phyloP scores from a whole-genome alignment of 2,888 invertebrate genomes.

The Pollenia angustigena region DNA sequence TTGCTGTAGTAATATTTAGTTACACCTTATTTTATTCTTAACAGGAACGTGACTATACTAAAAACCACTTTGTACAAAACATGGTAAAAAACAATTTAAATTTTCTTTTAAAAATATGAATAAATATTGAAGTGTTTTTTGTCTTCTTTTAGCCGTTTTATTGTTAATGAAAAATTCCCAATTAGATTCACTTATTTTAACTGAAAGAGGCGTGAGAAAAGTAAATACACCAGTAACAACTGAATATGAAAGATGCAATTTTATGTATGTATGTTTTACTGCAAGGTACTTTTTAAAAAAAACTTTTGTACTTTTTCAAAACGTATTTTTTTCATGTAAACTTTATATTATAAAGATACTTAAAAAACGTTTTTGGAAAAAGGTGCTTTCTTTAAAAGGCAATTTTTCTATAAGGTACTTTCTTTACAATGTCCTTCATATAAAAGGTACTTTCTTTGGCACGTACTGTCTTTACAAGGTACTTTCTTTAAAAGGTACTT shows the following conservation, averaged over 20 bases:
- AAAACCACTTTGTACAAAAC: conserved; percentile 49
- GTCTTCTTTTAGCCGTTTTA: conserved; percentile 33
- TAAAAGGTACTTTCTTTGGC: no score
- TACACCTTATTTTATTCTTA: conserved; percentile 72
- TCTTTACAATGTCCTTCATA: no score
- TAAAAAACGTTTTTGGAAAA: background rate
- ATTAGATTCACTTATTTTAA: conserved; percentile 73
- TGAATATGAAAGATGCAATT: background rate
- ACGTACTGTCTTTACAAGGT: no score
- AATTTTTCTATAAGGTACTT: background rate
- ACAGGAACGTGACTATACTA: conserved; percentile 72
- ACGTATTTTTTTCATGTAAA: background rate
- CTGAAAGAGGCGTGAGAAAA: conserved; percentile 72
- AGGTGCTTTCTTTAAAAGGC: background rate
- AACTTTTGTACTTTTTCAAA: background rate
- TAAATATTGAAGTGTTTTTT: conserved; percentile 49
- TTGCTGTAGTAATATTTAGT: conserved; percentile 59
- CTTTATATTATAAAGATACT: no score
- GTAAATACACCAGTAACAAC: conserved; percentile 54
- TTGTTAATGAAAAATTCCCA: conserved; percentile 73
- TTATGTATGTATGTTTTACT: no score
- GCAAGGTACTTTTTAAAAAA: background rate
- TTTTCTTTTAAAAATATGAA: conserved; percentile 34
- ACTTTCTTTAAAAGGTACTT: no score
- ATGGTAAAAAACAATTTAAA: conserved; percentile 23